Conservation (phyloP, 2,888 invertebrate genomes). For the Leptopterna dolabrata region DNA sequence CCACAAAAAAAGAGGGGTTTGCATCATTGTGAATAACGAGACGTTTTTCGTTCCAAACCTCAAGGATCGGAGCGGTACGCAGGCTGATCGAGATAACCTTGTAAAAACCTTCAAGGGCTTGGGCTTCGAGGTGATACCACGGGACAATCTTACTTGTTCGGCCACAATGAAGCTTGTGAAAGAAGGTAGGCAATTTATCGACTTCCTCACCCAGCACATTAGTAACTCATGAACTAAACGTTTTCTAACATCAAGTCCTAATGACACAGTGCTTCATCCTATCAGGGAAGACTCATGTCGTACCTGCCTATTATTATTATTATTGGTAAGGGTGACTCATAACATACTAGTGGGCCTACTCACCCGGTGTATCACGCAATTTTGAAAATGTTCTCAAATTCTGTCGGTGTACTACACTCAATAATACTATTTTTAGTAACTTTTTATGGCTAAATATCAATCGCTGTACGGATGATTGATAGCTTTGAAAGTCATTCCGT, state of each 20-base stretch:
- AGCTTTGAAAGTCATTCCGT: too few relatives aligned
- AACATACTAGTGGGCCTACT: too few relatives aligned
- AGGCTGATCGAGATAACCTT: constrained; percentile 73
- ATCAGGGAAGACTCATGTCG: too few relatives aligned
- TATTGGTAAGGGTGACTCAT: too few relatives aligned
- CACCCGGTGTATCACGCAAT: too few relatives aligned
- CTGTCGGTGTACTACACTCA: too few relatives aligned
- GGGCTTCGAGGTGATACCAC: constrained; percentile 79
- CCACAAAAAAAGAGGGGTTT: constrained; percentile 82
- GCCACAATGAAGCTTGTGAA: constrained; percentile 79
- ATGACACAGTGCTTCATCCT: background rate
- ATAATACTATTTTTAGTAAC: too few relatives aligned
- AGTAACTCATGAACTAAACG: background rate
- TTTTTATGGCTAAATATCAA: too few relatives aligned
- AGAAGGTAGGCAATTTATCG: constrained; percentile 71
- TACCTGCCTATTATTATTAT: too few relatives aligned
- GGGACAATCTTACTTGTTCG: constrained; percentile 77
- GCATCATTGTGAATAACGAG: constrained; percentile 92
- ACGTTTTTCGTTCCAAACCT: constrained; percentile 74
- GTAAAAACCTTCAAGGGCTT: constrained; percentile 66
- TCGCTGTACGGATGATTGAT: too few relatives aligned
- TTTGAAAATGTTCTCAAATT: too few relatives aligned
- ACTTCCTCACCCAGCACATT: background rate
- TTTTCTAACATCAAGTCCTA: background rate
- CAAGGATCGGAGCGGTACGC: constrained; percentile 83